Percentiles rank a stretch among this genome's conserved stretches.
Evolutionary conservation across 1,140 invertebrate species (phyloP).

Genomic region (Wiebesia pumilae): DNA sequence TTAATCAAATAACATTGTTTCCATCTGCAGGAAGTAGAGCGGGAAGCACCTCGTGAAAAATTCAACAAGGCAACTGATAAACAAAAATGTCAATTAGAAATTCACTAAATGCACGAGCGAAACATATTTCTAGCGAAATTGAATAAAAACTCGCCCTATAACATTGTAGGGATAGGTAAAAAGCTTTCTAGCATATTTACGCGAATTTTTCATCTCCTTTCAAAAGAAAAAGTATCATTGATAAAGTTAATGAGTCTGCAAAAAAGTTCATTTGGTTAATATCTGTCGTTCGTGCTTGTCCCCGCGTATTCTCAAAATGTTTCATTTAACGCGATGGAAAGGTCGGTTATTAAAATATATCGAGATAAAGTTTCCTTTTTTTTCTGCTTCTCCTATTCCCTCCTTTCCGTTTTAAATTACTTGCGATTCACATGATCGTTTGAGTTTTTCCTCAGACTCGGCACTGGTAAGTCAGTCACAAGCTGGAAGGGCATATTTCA

Average conservation of each 20-base stretch:
- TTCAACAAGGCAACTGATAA: neutral
- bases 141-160: conserved; percentile 32
- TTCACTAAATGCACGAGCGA: conserved; percentile 22
- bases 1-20: conserved; percentile 15
- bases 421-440: conserved; percentile 27
- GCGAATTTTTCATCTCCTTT: neutral
- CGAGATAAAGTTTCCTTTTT: conserved; percentile 20
- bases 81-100: conserved; percentile 39
- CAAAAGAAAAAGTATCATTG: conserved; percentile 1
- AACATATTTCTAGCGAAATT: neutral
- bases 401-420: conserved; percentile 18
- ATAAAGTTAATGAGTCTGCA: conserved; percentile 17
- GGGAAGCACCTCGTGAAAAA: neutral
- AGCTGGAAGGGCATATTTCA: conserved; percentile 10
- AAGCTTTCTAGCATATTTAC: neutral
- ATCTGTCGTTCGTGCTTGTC: conserved; percentile 7
- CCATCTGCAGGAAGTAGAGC: neutral
- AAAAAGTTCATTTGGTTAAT: conserved; percentile 43
- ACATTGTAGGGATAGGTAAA: neutral
- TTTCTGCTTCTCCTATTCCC: neutral
- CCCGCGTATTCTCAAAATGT: neutral
- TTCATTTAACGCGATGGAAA: conserved; percentile 9
- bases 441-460: neutral
- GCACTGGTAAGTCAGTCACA: conserved; percentile 10
- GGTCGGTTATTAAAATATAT: conserved; percentile 45